Conservation (phyloP, 2,113 vertebrate genomes). For the Rattus norvegicus region GRCr8 NC_086032.1:60865501-60866000, state of each 20-base stretch:
- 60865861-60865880: not conserved
- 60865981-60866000: not conserved
- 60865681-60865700: not conserved
- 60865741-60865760: not conserved
- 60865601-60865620: not conserved
- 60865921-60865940: not conserved
- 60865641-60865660: not conserved
- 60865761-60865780: not conserved
- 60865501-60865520: not conserved
- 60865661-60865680: not conserved
- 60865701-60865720: not conserved
- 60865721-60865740: not conserved
- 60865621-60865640: not conserved
- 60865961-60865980: not conserved
- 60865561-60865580: not conserved
- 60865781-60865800: not conserved
- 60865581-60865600: not conserved
- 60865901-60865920: not conserved
- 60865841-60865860: conserved; percentile 24
- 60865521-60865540: not conserved
- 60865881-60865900: not conserved
- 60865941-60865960: not conserved
- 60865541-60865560: not conserved
- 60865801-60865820: not conserved
- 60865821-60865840: not conserved